Conservation (phyloP, 2,113 vertebrate species). For the Spea multiplicata region DNA sequence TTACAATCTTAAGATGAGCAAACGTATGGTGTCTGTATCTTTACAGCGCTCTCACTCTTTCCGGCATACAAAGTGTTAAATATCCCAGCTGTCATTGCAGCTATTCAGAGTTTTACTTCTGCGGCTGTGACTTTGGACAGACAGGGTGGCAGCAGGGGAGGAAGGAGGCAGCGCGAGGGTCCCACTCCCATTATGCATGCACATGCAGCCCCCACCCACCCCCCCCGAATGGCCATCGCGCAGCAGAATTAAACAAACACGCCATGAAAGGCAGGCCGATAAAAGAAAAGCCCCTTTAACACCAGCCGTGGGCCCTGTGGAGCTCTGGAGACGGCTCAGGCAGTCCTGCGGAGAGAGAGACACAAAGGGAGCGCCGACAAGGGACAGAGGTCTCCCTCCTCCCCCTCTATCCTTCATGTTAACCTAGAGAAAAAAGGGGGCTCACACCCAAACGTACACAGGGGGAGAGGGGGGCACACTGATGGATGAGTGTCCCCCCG, state of each 20-base stretch:
- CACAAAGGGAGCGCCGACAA: constrained; percentile 19
- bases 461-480: too few relatives aligned
- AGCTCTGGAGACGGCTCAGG: constrained; percentile 18
- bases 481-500: too few relatives aligned
- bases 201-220: background rate
- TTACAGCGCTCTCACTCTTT: background rate
- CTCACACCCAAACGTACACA: background rate
- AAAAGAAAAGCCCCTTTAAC: constrained; percentile 19
- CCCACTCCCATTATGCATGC: constrained; percentile 27
- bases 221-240: background rate
- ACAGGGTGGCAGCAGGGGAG: constrained; percentile 40
- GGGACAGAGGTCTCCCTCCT: background rate
- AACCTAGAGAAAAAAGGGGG: background rate
- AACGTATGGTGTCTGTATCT: too few relatives aligned
- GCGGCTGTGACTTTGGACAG: constrained; percentile 27
- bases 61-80: constrained; percentile 3
- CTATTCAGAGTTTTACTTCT: constrained; percentile 22
- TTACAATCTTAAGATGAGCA: background rate
- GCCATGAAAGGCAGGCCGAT: constrained; percentile 21
- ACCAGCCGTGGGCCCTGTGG: constrained; percentile 11
- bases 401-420: constrained; percentile 41
- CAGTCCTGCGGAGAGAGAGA: constrained; percentile 22
- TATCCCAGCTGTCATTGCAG: constrained; percentile 28
- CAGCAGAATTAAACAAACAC: constrained; percentile 42
- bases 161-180: background rate